Conservation (phyloP, 2,113 vertebrate species). For the Herpetotheres cachinnans region DNA sequence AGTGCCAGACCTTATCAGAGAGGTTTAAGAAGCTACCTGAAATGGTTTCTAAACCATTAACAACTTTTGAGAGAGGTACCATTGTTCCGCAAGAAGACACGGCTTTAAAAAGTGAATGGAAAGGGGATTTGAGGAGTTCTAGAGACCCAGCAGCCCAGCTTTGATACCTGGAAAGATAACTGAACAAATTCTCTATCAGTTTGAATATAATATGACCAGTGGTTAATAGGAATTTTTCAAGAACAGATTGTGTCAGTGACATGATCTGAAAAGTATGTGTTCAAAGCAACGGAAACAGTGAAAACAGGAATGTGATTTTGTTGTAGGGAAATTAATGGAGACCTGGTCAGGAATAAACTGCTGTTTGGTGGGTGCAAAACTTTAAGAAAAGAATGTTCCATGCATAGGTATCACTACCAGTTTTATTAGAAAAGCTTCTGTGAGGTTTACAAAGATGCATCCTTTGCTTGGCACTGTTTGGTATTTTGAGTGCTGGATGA, state of each 20-base stretch:
- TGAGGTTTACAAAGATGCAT: neutral
- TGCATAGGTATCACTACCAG: fast-evolving
- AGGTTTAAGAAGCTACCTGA: neutral
- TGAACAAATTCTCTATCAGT: neutral
- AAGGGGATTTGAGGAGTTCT: neutral
- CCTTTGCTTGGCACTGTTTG: neutral
- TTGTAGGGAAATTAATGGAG: neutral
- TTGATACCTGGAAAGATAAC: neutral
- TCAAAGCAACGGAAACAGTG: neutral
- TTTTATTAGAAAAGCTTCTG: neutral
- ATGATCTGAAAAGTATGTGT: neutral
- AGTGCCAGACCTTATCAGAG: no score
- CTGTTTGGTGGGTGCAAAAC: neutral
- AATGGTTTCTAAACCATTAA: neutral
- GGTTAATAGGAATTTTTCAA: no score
- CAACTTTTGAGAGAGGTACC: no score
- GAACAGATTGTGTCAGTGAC: neutral
- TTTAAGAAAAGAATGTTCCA: neutral
- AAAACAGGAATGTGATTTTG: neutral
- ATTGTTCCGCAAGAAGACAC: fast-evolving
- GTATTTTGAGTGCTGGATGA: neutral
- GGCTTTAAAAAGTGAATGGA: no score
- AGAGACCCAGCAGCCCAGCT: neutral
- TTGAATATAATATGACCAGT: neutral
- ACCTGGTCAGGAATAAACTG: neutral